These are phyloP conservation scores for Triplophysa dalaica DNA, from an alignment of 2,113 vertebrate genomes.

Conservation along the genomic window DNA sequence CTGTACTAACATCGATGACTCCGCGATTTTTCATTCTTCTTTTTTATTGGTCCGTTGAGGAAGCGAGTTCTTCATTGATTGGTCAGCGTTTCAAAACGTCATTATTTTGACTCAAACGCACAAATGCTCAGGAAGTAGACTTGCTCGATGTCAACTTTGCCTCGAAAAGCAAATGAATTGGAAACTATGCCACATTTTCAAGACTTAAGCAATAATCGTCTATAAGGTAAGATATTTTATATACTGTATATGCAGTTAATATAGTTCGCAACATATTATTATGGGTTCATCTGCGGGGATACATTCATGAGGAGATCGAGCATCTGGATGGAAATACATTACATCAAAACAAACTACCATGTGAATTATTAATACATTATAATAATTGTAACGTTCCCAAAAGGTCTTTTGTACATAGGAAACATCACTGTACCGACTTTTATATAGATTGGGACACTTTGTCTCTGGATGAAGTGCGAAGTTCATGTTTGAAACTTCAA, in stretches of 20 bases:
- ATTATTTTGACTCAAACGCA: background rate
- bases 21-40: background rate
- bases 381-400: too few species aligned
- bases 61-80: conserved; percentile 24
- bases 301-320: background rate
- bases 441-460: background rate
- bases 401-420: too few species aligned
- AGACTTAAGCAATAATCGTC: conserved; percentile 16
- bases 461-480: conserved; percentile 7
- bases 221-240: conserved; percentile 39
- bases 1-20: background rate
- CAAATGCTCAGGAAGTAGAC: conserved; percentile 45
- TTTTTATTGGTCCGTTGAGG: conserved; percentile 26
- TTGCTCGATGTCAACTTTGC: conserved; percentile 40
- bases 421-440: background rate
- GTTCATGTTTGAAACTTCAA: background rate
- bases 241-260: background rate
- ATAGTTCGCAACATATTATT: conserved; percentile 1
- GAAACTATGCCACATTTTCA: conserved; percentile 5
- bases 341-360: background rate
- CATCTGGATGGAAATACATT: background rate
- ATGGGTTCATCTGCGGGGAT: background rate
- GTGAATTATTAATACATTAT: too few species aligned
- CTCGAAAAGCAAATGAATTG: conserved; percentile 16
- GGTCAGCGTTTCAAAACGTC: background rate